Base-by-base conservation (phyloP, 2,113 vertebrate genomes). In the Pandion haliaetus region DNA sequence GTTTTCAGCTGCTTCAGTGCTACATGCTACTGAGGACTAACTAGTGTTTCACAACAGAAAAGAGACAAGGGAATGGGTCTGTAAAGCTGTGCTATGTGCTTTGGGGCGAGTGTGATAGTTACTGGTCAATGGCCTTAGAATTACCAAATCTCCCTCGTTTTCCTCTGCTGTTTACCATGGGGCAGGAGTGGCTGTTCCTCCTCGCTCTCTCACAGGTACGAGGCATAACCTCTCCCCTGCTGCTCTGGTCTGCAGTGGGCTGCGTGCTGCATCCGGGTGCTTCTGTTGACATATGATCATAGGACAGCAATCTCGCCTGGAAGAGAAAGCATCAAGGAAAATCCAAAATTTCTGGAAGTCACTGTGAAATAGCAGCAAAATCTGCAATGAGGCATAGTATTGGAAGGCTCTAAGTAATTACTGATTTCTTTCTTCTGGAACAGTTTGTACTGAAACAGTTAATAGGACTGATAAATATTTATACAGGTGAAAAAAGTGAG, bases 171-270 rank as follows among this genome's bases (percentile, higher is more conserved):
- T 86, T 95, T 94, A 61, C 36, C 28, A 11, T 58, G 34, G 40
- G 38, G 19, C 29, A 65, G 55, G n/a, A 84, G 24, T 44, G 38
- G 17, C 58, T 57, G 34, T 44, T 83, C 19, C 20, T 82, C 16
- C 44, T 54, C 0, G 1, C 5, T 21, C 11, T 38, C 18, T 66
- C 20, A 28, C 5, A 45, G 55, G 7, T 62, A 52, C 1, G 0
- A 95, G 14, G 26, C 10, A 21, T 47, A 74, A 36, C 59, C 24
- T 65, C 50, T 86, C 13, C 10, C 7, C 16, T 57, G 36, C 36
- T 82, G 40, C 25, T 54, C 34, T 49, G 36, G 2, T 54, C 44
- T 63, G 21, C 59, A 25, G 36, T 62, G 40, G 57, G 28, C 45
- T 40, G 28, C 1, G 0, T 58, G 59, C 61, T 82, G 5, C n/a